Evolutionary conservation across 1,140 invertebrate species (phyloP), one percentile per base, ranked within the genome.

Genomic region (Drosophila sechellia): DNA sequence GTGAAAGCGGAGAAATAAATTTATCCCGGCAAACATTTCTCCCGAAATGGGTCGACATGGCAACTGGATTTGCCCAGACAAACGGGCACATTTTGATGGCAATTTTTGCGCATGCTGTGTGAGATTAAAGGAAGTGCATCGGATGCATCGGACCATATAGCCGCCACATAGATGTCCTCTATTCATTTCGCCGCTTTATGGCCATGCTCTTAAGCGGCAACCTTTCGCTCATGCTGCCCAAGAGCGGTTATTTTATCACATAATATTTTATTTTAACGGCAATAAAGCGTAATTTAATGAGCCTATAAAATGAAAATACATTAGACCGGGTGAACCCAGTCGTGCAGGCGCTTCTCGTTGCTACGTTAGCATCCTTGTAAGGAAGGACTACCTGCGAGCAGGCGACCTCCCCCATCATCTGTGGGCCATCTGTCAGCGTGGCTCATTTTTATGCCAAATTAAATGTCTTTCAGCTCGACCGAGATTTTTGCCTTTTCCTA

Each of bases 251-350:
- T 89, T 89, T 89, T 89, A 89, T 89, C 84, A 89, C 84, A 89
- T 89, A 73, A 89, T 89, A 89, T 90, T 84, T 89, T 89, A 89
- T 89, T 89, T 89, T 89, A 89, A 89, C 79, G 84, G 85, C 85
- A 90, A 89, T 89, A 89, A 89, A 89, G 85, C 85, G 84, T 84
- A 89, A 89, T 89, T 89, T 89, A 89, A 89, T 90, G 84, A 89
- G 85, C 84, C 84, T 75, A 89, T 89, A 89, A 89, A 89, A 89
- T 60, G 85, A 84, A 89, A 87, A 87, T 80, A 87, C 85, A 87
- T 87, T 87, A 84, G 65, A n/a, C 31, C 31, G 35, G 57, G 25
- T 42, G 8, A 25, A 8, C 58, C 43, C 40, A 31, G 48, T 40
- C 40, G 27, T 17, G 27, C 34, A 6, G 27, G 0, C 27, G 34